Evolutionary conservation across 2,113 vertebrate genomes (phyloP), one percentile per base, ranked within the genome.

Genomic region (Perccottus glenii): DNA sequence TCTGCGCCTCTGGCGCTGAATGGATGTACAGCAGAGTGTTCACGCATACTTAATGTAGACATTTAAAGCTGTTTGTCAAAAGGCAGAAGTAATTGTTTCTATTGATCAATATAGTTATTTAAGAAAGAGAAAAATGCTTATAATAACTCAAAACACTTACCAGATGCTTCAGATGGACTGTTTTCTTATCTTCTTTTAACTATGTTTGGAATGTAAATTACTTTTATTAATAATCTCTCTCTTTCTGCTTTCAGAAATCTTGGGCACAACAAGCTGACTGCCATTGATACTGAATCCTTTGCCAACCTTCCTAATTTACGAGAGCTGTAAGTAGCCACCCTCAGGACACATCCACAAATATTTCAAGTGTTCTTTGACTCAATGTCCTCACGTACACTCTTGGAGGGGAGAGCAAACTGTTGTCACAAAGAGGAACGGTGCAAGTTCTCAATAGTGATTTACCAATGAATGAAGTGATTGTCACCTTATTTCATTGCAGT

Each of bases 261-360:
- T 81, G 96, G 96, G 90, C 90, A 93, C 91, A 99, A 97, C 91
- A 96, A 93, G 85, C 89, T 99, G 91, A 88, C 90, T 0, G 87
- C 91, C 90, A 93, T 98, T 77, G 90, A 92, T 83, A 82, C 83
- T 55, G 92, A 95, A 85, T 92, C 81, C 76, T 96, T 98, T 81
- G 86, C 90, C 75, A 91, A 86, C 81, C 93, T 98, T 73, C 89
- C 60, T 2, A 92, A 95, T 86, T 92, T 98, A 58, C 92, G 91
- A 90, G 96, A 98, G 91, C 91, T 98, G 98, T 99, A 89, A 98
- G 98, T 98, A 89, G 32, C 56, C 58, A 46, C 27, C 0, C 0
- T 2, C 36, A 47, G 1, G 55, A 47, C 10, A 59, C 47, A 43
- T 38, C 65, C 40, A 40, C n/a, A 11, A 8, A 9, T 32, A 46